Conservation (phyloP, 2,797 vertebrate genomes). For the Enteromius fasciolatus region DNA sequence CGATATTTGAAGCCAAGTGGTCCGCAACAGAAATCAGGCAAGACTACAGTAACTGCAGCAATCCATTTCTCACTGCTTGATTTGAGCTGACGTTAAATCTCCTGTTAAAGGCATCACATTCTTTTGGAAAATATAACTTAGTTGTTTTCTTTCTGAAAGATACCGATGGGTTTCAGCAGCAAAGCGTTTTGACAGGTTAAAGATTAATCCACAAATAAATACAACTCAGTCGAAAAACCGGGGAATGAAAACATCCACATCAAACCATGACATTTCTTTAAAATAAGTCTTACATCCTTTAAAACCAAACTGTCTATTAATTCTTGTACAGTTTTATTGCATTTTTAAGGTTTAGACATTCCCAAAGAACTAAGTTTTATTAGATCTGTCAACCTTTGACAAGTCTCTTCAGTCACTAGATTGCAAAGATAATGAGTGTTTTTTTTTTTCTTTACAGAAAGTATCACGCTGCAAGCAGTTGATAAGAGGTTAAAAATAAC, state of each 20-base stretch:
- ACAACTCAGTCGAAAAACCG: background rate
- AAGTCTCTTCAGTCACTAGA: constrained; percentile 12
- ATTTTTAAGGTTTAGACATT: constrained; percentile 10
- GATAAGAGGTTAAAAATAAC: background rate
- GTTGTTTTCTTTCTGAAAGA: constrained; percentile 13
- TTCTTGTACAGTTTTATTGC: background rate
- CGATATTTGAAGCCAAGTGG: constrained; percentile 9
- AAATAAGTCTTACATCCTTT: background rate
- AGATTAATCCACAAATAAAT: constrained; percentile 7
- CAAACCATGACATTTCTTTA: background rate
- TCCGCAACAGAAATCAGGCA: background rate
- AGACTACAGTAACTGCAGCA: constrained; percentile 7
- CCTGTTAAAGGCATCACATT: constrained; percentile 6
- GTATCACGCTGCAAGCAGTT: background rate
- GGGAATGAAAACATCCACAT: background rate
- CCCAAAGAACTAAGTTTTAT: constrained; percentile 29
- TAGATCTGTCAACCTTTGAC: constrained; percentile 19
- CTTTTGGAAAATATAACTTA: background rate
- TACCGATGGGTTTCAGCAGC: background rate
- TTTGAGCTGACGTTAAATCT: constrained; percentile 39
- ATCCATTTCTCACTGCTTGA: constrained; percentile 21
- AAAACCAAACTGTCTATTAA: background rate
- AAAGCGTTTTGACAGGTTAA: constrained; percentile 8
- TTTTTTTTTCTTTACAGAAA: constrained; percentile 10
- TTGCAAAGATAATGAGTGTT: constrained; percentile 23